These are phyloP conservation scores for Anguilla megastoma DNA, from an alignment of 2,797 vertebrate genomes.

Conservation along the genomic window DNA sequence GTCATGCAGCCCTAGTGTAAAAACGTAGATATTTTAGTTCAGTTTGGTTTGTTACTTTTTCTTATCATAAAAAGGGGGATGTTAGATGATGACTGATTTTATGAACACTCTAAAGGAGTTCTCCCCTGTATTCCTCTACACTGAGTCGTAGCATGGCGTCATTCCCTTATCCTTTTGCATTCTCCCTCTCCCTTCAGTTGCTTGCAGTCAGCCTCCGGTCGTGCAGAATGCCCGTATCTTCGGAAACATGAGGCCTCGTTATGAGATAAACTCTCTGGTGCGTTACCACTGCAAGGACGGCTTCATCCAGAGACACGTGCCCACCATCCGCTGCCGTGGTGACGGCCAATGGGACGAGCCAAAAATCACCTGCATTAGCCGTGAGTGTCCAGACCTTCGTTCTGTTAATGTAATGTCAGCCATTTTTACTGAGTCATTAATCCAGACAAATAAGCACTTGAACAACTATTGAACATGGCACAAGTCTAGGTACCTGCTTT, in stretches of 20 bases:
- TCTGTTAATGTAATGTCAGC: background rate
- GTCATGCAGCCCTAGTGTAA: too few relatives aligned
- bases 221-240: constrained; percentile 87
- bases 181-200: constrained; percentile 62
- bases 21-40: background rate
- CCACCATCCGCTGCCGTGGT: constrained; percentile 85
- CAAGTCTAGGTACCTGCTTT: background rate
- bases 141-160: background rate
- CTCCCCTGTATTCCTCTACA: background rate
- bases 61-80: background rate
- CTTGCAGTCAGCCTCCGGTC: constrained; percentile 84
- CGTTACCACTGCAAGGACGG: constrained; percentile 92
- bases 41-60: background rate
- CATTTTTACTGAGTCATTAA: background rate
- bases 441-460: background rate
- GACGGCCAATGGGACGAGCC: constrained; percentile 89
- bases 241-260: constrained; percentile 83
- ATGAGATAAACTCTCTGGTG: constrained; percentile 88
- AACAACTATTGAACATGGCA: background rate
- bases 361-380: constrained; percentile 87
- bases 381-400: constrained; percentile 73
- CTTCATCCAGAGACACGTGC: constrained; percentile 88
- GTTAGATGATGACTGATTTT: background rate
- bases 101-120: too few relatives aligned
- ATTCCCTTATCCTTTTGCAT: background rate